These are phyloP conservation scores for Drosophila carrolli DNA, from an alignment of 1,140 invertebrate genomes.

Conservation along the genomic window DNA sequence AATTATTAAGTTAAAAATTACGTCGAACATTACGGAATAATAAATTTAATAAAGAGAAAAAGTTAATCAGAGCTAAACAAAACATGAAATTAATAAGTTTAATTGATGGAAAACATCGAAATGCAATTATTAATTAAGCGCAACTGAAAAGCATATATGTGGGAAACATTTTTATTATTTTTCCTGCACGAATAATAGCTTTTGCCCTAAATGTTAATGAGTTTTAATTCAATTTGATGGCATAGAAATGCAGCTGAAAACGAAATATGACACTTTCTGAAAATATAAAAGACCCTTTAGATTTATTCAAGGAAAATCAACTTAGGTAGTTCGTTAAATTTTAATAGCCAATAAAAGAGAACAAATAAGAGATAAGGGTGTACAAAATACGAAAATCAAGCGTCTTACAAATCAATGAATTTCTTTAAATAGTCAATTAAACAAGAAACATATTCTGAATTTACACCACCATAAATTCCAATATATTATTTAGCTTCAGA, in stretches of 20 bases:
- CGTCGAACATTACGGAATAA: not conserved
- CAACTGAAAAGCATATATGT: slow-evolving; percentile 32
- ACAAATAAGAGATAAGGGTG: no score
- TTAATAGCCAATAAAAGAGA: no score
- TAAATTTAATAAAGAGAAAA: not conserved
- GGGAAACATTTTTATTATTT: slow-evolving; percentile 25
- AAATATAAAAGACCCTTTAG: no score
- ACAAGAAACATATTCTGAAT: not conserved
- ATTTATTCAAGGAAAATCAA: no score
- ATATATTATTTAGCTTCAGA: not conserved
- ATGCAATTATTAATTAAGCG: slow-evolving; percentile 21
- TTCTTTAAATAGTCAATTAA: not conserved
- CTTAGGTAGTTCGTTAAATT: no score
- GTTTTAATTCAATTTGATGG: slow-evolving; percentile 50
- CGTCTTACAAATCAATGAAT: not conserved
- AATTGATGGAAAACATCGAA: slow-evolving; percentile 13
- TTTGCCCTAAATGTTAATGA: slow-evolving; percentile 49
- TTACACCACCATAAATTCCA: not conserved
- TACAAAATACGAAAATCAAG: not conserved
- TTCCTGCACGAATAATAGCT: not conserved
- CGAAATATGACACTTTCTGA: slow-evolving; percentile 3
- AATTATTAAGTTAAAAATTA: not conserved
- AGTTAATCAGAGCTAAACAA: not conserved
- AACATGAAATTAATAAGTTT: not conserved
- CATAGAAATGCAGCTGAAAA: slow-evolving; percentile 26